Conservation (phyloP, 2,888 invertebrate genomes). For the Frankliniella fusca region DNA sequence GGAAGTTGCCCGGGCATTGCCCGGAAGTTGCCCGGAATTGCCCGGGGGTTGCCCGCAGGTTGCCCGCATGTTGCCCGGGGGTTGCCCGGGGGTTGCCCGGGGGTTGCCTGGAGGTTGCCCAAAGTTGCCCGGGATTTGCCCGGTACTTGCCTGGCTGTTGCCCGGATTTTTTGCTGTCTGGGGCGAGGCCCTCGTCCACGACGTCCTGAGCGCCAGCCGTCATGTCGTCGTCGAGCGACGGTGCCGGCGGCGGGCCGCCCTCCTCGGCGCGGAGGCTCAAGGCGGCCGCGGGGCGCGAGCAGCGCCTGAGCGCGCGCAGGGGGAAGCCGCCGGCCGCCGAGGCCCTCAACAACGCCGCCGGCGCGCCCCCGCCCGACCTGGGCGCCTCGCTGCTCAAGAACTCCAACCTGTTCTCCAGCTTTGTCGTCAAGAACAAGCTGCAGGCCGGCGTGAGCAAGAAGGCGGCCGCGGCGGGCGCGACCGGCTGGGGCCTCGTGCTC, state of each 20-base stretch:
- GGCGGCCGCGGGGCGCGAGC: background rate
- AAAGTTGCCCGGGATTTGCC: no score
- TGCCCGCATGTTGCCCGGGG: no score
- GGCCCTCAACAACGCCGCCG: background rate
- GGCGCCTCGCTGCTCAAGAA: conserved; percentile 28
- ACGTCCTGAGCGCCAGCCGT: background rate
- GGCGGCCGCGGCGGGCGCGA: conserved; percentile 34
- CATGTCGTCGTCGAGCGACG: conserved; percentile 29
- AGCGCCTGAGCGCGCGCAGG: conserved; percentile 24
- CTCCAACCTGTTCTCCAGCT: conserved; percentile 32
- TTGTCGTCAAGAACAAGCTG: conserved; percentile 42
- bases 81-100: no score
- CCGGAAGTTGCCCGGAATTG: no score
- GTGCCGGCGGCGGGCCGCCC: background rate
- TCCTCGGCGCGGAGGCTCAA: conserved; percentile 1
- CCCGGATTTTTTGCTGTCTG: no score
- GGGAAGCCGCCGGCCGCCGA: background rate
- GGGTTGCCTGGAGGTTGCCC: no score
- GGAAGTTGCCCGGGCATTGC: no score
- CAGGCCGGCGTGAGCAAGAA: conserved; percentile 41
- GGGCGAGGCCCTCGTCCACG: background rate
- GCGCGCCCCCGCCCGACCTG: background rate
- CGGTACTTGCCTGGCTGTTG: no score
- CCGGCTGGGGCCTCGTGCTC: conserved; percentile 35
- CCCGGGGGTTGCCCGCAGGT: no score